Percentiles rank a stretch among this genome's conserved stretches.
phyloP scores from a whole-genome alignment of 2,797 vertebrate species.

The Karalla daura region DNA sequence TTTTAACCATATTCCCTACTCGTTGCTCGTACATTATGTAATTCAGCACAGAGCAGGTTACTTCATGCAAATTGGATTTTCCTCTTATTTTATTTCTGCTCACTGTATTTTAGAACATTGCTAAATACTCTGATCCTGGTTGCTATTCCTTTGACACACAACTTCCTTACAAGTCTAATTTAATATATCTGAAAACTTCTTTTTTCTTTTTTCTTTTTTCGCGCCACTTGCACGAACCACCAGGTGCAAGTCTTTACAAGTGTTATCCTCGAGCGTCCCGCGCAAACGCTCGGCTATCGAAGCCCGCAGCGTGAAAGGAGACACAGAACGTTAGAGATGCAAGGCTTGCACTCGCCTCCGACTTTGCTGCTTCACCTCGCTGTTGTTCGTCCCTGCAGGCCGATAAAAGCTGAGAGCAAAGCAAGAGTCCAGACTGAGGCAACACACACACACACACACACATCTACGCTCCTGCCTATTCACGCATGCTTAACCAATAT shows the following conservation, averaged over 20 bases:
- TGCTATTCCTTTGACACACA: too few species aligned
- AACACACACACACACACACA: conserved; percentile 20
- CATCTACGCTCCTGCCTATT: not conserved
- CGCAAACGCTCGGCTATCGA: not conserved
- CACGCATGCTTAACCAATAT: conserved; percentile 48
- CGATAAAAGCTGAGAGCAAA: conserved; percentile 30
- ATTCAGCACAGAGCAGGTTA: too few species aligned
- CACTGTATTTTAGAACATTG: too few species aligned
- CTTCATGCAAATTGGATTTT: too few species aligned
- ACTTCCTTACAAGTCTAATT: too few species aligned
- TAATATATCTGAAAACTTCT: too few species aligned
- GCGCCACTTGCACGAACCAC: not conserved
- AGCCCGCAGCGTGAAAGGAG: not conserved
- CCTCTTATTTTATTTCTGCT: too few species aligned
- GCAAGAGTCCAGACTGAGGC: conserved; percentile 6
- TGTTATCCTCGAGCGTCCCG: not conserved
- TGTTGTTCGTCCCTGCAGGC: conserved; percentile 30
- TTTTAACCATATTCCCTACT: too few species aligned
- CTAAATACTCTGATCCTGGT: too few species aligned
- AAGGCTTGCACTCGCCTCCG: conserved; percentile 13
- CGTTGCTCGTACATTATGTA: too few species aligned
- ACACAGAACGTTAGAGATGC: not conserved
- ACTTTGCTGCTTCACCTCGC: conserved; percentile 29
- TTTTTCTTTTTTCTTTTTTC: too few species aligned
- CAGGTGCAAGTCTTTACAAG: not conserved